These are phyloP conservation scores for Epinotia demarniana DNA, from an alignment of 2,888 invertebrate species.

Conservation along the genomic window DNA sequence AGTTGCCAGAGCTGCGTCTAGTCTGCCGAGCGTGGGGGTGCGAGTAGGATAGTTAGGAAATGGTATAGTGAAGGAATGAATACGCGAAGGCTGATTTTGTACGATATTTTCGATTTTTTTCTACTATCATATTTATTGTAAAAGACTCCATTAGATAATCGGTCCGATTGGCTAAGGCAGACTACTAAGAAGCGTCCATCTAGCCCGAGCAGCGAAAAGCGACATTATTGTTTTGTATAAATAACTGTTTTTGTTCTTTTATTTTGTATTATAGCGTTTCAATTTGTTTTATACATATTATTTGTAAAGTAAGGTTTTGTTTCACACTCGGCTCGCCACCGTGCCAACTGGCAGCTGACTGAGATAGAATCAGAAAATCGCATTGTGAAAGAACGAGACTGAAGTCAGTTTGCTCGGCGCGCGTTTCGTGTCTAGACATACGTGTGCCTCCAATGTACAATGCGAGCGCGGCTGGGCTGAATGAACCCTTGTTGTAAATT, in stretches of 20 bases:
- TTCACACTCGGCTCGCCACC: constrained; percentile 58
- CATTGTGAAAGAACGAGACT: constrained; percentile 11
- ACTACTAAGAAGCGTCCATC: constrained; percentile 24
- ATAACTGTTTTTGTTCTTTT: constrained; percentile 63
- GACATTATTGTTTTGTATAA: constrained; percentile 57
- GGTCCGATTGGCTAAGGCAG: constrained; percentile 40
- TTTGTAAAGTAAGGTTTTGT: constrained; percentile 76
- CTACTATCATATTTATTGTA: constrained; percentile 44
- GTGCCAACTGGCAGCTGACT: constrained; percentile 25
- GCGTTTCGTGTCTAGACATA: constrained; percentile 3
- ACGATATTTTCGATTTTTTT: constrained; percentile 60
- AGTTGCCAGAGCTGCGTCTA: constrained; percentile 12
- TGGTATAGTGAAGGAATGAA: constrained; percentile 64
- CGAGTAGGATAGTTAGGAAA: constrained; percentile 59
- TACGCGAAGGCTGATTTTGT: constrained; percentile 77
- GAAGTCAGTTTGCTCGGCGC: constrained; percentile 20
- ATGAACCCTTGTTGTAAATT: constrained; percentile 5
- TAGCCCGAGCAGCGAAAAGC: constrained; percentile 34
- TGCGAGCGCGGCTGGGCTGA: not conserved
- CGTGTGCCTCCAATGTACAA: not conserved
- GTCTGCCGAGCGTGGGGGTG: constrained; percentile 30
- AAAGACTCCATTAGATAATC: constrained; percentile 39
- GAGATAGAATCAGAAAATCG: constrained; percentile 9
- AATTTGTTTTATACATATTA: constrained; percentile 64
- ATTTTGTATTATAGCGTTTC: constrained; percentile 75